Base-by-base conservation (phyloP, 92 coral and sea anemone species). In the Plumapathes pennacea region DNA sequence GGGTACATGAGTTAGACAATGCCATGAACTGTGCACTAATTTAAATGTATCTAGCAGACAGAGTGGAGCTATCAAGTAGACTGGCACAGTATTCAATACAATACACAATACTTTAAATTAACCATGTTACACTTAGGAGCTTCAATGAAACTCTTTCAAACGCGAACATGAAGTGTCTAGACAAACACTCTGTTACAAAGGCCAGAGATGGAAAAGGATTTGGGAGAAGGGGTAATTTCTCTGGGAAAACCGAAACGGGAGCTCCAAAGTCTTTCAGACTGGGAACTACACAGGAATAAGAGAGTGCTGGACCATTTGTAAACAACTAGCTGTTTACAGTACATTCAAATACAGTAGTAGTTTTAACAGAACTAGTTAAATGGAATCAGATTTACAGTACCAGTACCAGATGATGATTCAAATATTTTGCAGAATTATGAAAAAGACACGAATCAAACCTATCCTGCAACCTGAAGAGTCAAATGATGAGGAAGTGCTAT, bases 341-440 rank as follows among this genome's bases (percentile, higher is more conserved):
- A 41, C 34, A 74, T 80, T 48, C 87, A 64, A 2, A 60, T 81
- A 21, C 73, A 80, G 48, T 71, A 80, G 59, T 14, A 31, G 66
- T 57, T 13, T 26, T 70, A 32, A 8, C 33, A 10, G 78, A 68
- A 21, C 30, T 57, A 38, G 50, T 57, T 25, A 36, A 40, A 10
- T 28, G 54, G 27, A 71, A 69, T 40, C 78, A 77, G 60, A 40
- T 42, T 3, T 33, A 52, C 88, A 74, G 32, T 38, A 57, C 27
- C 62, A 73, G 80, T 50, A 53, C 26, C 73, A 78, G 46, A 38
- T 67, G 25, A 62, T 78, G 7, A 65, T 77, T 10, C 72, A n/a
- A n/a, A n/a, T n/a, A n/a, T n/a, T n/a, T n/a, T n/a, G n/a, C n/a
- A n/a, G n/a, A n/a, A n/a, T n/a, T n/a, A n/a, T n/a, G n/a, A n/a